Conservation (phyloP, 2,888 invertebrate species). For the Nemotelus nigrinus region DNA sequence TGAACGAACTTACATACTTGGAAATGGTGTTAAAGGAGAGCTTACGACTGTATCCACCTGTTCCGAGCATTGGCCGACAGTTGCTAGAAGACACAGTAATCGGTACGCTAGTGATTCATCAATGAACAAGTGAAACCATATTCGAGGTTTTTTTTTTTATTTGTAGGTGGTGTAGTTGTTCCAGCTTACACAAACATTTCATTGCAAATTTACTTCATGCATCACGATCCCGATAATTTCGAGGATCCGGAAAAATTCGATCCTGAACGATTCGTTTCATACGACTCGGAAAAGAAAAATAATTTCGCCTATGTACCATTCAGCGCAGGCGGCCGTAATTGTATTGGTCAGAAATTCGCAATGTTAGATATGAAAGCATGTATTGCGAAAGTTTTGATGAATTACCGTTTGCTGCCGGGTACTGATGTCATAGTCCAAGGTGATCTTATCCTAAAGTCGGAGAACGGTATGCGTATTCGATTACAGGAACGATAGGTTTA, state of each 20-base stretch:
- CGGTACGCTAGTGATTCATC: slow-evolving; percentile 63
- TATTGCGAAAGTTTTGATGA: slow-evolving; percentile 57
- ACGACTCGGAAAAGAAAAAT: slow-evolving; percentile 67
- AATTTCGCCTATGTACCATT: slow-evolving; percentile 70
- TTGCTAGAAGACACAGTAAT: slow-evolving; percentile 69
- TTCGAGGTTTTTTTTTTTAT: neutral
- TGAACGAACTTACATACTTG: slow-evolving; percentile 73
- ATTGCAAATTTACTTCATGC: slow-evolving; percentile 67
- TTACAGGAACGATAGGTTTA: neutral
- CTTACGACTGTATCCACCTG: slow-evolving; percentile 73
- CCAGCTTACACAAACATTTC: slow-evolving; percentile 68
- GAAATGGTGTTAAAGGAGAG: slow-evolving; percentile 78
- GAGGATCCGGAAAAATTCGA: slow-evolving; percentile 67
- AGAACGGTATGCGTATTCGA: slow-evolving; percentile 7
- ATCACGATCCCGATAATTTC: slow-evolving; percentile 66
- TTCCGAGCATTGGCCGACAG: slow-evolving; percentile 71
- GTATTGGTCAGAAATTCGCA: slow-evolving; percentile 65
- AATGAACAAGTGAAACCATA: neutral
- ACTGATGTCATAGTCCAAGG: slow-evolving; percentile 6
- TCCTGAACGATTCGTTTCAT: slow-evolving; percentile 68
- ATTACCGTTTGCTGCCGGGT: slow-evolving; percentile 51
- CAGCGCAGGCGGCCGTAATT: slow-evolving; percentile 70
- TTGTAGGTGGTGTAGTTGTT: slow-evolving; percentile 62
- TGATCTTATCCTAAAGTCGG: slow-evolving; percentile 20
- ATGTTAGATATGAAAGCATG: slow-evolving; percentile 59